These are phyloP conservation scores for Crypturellus tataupa DNA, from an alignment of 2,797 vertebrate genomes.

Conservation along the genomic window DNA sequence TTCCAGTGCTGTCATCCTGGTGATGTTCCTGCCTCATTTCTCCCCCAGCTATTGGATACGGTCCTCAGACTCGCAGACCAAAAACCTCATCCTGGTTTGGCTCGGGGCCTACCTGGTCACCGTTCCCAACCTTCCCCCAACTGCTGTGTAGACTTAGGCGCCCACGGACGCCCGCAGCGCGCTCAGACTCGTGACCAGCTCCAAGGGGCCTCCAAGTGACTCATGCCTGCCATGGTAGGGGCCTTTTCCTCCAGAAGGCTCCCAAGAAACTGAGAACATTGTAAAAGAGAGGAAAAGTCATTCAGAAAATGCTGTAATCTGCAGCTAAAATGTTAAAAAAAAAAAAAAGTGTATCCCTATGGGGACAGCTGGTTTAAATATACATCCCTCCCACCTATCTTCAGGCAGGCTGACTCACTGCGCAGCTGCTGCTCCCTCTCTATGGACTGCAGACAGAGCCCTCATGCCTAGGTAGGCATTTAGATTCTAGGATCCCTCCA, in stretches of 20 bases:
- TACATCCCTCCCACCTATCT: not conserved
- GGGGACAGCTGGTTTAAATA: not conserved
- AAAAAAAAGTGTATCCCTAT: not conserved
- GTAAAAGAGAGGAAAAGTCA: not conserved
- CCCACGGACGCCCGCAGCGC: accelerated
- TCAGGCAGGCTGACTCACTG: not conserved
- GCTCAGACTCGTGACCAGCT: not conserved
- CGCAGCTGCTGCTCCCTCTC: not conserved
- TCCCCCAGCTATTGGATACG: not conserved
- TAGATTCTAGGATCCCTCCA: not conserved
- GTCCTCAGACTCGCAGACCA: not conserved
- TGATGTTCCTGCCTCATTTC: not conserved
- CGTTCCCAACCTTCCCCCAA: not conserved
- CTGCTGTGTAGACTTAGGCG: not conserved
- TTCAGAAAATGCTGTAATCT: not conserved
- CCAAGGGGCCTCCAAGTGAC: constrained; percentile 10
- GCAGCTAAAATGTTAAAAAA: not conserved
- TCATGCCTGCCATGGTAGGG: not conserved
- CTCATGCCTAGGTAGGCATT: not conserved
- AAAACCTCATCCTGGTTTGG: constrained; percentile 27
- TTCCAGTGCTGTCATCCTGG: not conserved
- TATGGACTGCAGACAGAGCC: not conserved
- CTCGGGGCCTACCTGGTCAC: not conserved
- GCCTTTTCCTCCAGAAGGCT: constrained; percentile 21
- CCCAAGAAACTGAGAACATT: not conserved